Evolutionary conservation across 2,797 vertebrate species (phyloP), one percentile per base, ranked within the genome.

Genomic region (Thunnus albacares): DNA sequence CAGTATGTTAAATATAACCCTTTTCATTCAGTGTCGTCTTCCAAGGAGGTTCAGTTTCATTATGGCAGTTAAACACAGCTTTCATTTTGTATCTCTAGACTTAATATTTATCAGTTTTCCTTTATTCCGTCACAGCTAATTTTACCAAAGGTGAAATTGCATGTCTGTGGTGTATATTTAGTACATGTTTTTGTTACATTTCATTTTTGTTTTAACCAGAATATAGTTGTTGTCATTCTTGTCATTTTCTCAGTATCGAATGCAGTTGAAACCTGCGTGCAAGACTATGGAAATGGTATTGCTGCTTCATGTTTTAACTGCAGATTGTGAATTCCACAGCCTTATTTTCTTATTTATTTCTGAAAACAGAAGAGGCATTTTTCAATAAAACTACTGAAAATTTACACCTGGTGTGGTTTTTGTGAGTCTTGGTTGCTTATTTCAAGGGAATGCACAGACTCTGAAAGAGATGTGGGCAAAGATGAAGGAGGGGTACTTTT

Each of bases 311-410:
- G 96, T 97, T 97, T 95, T 94, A 97, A 96, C 97, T 97, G 97
- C 97, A 97, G 95, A 97, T 98, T 97, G 97, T 98, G 97, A 98
- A 98, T 97, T 97, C 96, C 96, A 97, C 96, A 96, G 97, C 97
- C 97, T 98, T 97, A 97, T 97, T 97, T 98, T 96, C 95, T 96
- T 99, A 99, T 99, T 99, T 99, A 99, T 99, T 99, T 99, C 97
- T 98, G 96, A 98, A 97, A 98, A 97, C 95, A 96, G 96, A 98
- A 97, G 97, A 99, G 97, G 97, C 97, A 97, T 99, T 99, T 99
- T 99, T 98, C 97, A 99, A 99, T 99, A 99, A 99, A 99, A 99
- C 98, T 99, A 99, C 98, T 98, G 98, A 99, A 99, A 99, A 98
- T 96, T 72, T 92, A 82, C 88, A 35, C 2, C 14, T 2, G 45